Conservation (phyloP, 2,888 invertebrate species). For the Dryadula phaetusa region DNA sequence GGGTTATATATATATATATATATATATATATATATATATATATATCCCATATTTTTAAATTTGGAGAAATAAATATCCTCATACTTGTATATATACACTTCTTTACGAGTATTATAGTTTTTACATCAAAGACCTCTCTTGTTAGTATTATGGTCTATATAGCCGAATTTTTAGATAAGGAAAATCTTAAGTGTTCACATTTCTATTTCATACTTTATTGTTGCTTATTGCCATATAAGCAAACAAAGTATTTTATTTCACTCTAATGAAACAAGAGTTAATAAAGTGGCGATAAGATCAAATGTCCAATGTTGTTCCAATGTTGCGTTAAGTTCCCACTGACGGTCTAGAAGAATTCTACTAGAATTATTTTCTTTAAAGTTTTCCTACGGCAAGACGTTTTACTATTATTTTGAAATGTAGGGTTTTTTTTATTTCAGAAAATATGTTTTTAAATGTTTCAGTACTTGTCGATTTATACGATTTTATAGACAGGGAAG, state of each 20-base stretch:
- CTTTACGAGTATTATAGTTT: too few species aligned
- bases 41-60: too few species aligned
- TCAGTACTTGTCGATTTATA: too few species aligned
- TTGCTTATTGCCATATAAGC: conserved; percentile 19
- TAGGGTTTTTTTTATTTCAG: neutral
- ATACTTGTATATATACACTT: too few species aligned
- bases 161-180: neutral
- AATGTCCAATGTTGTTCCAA: conserved; percentile 19
- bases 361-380: conserved; percentile 3
- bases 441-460: too few species aligned
- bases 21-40: too few species aligned
- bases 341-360: conserved; percentile 5
- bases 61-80: too few species aligned
- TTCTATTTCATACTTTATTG: neutral
- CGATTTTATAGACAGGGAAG: too few species aligned
- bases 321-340: conserved; percentile 2
- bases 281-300: conserved; percentile 34
- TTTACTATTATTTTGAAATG: neutral
- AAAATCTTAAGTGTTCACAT: neutral
- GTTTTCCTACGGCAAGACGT: neutral
- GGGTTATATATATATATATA: too few species aligned
- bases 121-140: neutral
- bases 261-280: conserved; percentile 34
- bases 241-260: conserved; percentile 37
- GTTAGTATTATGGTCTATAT: neutral